Evolutionary conservation across 1,140 invertebrate species (phyloP).

Genomic region (Bradynema listronoti): DNA sequence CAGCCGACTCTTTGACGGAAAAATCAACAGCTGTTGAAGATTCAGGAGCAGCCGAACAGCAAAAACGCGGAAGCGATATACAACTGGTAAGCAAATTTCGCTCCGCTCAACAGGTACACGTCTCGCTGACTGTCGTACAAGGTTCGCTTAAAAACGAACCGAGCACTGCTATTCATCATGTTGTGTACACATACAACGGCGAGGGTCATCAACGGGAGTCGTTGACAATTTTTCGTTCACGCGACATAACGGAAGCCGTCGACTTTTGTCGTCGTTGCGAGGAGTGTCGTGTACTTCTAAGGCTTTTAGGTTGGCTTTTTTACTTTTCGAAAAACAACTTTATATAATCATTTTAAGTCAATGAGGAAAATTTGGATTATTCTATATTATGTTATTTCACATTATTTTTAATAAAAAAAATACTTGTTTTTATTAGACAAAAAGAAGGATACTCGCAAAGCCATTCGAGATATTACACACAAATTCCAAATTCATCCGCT

Average conservation of each 20-base stretch:
- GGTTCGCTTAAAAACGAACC: conserved; percentile 29
- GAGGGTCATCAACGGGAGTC: conserved; percentile 1
- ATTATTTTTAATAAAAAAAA: conserved; percentile 9
- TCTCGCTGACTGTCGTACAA: conserved; percentile 16
- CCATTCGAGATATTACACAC: conserved; percentile 37
- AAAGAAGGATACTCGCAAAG: conserved; percentile 36
- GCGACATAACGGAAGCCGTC: conserved; percentile 34
- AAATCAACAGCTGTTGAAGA: no score
- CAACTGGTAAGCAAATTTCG: no score
- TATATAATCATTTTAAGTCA: conserved; percentile 2
- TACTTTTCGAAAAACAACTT: neutral
- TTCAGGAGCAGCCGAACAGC: no score
- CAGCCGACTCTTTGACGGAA: no score
- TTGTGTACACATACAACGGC: conserved; percentile 17
- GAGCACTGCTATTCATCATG: conserved; percentile 12
- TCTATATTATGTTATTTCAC: neutral
- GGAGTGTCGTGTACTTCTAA: conserved; percentile 41
- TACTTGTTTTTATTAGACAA: conserved; percentile 28
- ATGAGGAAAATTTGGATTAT: neutral
- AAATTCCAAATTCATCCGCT: conserved; percentile 41
- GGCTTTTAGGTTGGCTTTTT: conserved; percentile 24
- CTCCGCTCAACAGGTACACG: no score
- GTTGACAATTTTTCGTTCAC: conserved; percentile 14
- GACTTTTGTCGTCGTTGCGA: conserved; percentile 46
- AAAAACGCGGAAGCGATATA: neutral